phyloP scores from a whole-genome alignment of 2,797 vertebrate genomes.

The Pachyuromys duprasi region DNA sequence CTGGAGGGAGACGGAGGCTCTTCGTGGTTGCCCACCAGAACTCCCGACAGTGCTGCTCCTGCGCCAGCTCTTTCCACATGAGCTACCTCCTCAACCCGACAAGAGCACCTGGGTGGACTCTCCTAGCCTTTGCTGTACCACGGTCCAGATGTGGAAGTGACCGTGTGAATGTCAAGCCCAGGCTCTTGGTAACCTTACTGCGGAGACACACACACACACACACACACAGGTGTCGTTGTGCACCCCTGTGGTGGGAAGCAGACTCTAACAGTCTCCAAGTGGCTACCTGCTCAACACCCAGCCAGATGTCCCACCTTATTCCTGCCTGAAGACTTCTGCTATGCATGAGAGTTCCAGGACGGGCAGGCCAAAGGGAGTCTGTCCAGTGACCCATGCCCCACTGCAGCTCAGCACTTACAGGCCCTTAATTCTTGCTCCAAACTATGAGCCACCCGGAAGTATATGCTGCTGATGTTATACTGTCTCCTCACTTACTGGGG shows the following conservation, averaged over 20 bases:
- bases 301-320: no score
- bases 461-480: not conserved
- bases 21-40: not conserved
- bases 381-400: not conserved
- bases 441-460: not conserved
- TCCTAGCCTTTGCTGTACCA: not conserved
- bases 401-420: not conserved
- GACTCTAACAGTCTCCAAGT: not conserved
- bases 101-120: not conserved
- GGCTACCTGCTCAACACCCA: not conserved
- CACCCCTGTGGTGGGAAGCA: not conserved
- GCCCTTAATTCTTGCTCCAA: not conserved
- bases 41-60: no score
- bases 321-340: not conserved
- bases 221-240: not conserved
- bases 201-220: not conserved
- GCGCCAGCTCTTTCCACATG: not conserved
- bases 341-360: not conserved
- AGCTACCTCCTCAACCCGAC: not conserved
- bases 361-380: not conserved
- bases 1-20: no score
- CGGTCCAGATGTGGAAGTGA: not conserved
- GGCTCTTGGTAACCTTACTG: not conserved
- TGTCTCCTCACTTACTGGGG: not conserved
- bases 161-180: not conserved